Evolutionary conservation across 2,113 vertebrate species (phyloP).

Genomic region (Stigmatopora nigra): DNA sequence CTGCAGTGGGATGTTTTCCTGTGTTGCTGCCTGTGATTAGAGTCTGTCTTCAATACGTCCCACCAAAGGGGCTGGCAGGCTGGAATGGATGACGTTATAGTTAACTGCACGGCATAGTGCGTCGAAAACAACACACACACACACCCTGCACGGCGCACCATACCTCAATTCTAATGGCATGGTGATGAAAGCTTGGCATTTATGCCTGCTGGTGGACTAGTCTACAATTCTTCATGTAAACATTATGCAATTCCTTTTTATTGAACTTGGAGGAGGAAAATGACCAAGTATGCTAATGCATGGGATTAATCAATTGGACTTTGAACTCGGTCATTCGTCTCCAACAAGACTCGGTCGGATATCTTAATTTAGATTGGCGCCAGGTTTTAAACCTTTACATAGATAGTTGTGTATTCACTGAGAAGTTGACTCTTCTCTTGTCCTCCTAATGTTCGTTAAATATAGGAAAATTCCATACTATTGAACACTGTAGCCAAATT

Average conservation of each 20-base stretch:
- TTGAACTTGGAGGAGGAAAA: background rate
- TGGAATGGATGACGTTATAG: conserved; percentile 60
- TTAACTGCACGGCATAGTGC: conserved; percentile 27
- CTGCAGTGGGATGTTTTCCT: conserved; percentile 55
- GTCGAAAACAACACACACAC: background rate
- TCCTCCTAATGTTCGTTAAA: too few relatives aligned
- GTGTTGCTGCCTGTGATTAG: conserved; percentile 57
- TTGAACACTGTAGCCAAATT: too few relatives aligned
- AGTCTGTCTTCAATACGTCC: conserved; percentile 54
- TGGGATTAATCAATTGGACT: background rate
- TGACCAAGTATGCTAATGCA: background rate
- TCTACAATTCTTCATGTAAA: background rate
- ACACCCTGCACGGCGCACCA: background rate
- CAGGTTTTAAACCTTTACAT: background rate
- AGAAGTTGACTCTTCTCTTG: background rate
- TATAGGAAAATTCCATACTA: too few relatives aligned
- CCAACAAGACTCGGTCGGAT: background rate
- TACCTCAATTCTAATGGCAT: background rate
- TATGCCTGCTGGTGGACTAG: background rate
- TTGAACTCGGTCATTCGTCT: background rate
- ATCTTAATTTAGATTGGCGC: background rate
- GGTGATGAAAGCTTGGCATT: background rate
- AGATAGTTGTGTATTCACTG: background rate
- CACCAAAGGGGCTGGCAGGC: conserved; percentile 40
- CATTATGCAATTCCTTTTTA: background rate